Evolutionary conservation across 2,797 vertebrate genomes (phyloP).

Genomic region (Bufotes viridis): DNA sequence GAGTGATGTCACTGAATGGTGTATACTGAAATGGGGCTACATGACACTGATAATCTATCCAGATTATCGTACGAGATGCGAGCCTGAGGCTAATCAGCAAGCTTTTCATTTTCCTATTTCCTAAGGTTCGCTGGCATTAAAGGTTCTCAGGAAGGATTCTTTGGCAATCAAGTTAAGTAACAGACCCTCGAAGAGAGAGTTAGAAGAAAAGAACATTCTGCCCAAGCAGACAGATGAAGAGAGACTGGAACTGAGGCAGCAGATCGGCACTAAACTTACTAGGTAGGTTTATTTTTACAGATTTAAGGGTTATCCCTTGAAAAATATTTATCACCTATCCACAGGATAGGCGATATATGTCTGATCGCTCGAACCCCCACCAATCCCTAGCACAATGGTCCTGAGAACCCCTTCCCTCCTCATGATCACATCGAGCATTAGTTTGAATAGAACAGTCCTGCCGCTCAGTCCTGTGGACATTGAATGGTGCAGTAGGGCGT

Average conservation of each 20-base stretch:
- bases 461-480: no score
- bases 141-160: slow-evolving; percentile 96
- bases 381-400: no score
- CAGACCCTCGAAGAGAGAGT: slow-evolving; percentile 92
- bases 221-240: slow-evolving; percentile 96
- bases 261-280: slow-evolving; percentile 96
- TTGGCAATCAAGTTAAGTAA: slow-evolving; percentile 98
- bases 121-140: slow-evolving; percentile 90
- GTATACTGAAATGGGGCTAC: background rate
- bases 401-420: no score
- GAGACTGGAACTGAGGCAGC: slow-evolving; percentile 91
- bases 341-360: no score
- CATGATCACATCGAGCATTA: no score
- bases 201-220: slow-evolving; percentile 98
- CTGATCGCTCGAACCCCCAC: no score
- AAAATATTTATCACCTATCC: no score
- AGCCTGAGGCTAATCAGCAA: background rate
- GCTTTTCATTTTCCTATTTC: slow-evolving; percentile 62
- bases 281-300: slow-evolving; percentile 74
- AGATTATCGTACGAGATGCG: background rate
- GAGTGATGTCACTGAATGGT: background rate
- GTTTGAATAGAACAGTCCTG: no score
- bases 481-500: no score
- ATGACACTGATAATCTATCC: background rate
- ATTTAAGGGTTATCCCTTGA: background rate